Evolutionary conservation across 2,888 invertebrate species (phyloP).

Genomic region (Mythimna loreyi): DNA sequence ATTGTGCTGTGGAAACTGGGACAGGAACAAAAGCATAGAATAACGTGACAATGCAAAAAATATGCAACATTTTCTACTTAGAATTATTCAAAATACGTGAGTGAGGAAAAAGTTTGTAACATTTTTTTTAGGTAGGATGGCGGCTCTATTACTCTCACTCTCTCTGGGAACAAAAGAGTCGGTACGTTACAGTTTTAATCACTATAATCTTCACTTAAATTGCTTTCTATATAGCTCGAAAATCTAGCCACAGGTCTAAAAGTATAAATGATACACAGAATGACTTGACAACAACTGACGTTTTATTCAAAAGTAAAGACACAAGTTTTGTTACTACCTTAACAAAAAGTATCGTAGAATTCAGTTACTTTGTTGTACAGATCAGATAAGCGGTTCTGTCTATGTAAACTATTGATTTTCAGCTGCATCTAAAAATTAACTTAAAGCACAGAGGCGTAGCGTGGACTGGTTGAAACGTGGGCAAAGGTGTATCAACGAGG

Average conservation of each 20-base stretch:
- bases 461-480: too few species aligned
- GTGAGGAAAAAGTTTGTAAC: constrained; percentile 14
- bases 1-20: constrained; percentile 43
- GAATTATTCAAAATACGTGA: constrained; percentile 34
- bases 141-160: constrained; percentile 18
- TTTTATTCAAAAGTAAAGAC: too few species aligned
- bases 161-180: neutral
- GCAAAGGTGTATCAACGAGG: too few species aligned
- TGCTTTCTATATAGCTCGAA: neutral
- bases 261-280: too few species aligned
- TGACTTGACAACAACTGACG: too few species aligned
- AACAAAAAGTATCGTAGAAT: too few species aligned
- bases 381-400: too few species aligned
- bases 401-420: too few species aligned
- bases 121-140: constrained; percentile 4
- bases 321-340: too few species aligned
- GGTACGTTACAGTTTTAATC: neutral
- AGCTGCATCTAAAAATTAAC: too few species aligned
- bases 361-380: too few species aligned
- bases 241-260: neutral
- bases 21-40: constrained; percentile 52
- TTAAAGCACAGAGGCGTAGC: too few species aligned
- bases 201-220: neutral
- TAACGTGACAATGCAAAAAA: constrained; percentile 55
- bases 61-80: constrained; percentile 31